Base-by-base conservation (phyloP, 1,140 invertebrate genomes). In the Aphidius gifuensis region DNA sequence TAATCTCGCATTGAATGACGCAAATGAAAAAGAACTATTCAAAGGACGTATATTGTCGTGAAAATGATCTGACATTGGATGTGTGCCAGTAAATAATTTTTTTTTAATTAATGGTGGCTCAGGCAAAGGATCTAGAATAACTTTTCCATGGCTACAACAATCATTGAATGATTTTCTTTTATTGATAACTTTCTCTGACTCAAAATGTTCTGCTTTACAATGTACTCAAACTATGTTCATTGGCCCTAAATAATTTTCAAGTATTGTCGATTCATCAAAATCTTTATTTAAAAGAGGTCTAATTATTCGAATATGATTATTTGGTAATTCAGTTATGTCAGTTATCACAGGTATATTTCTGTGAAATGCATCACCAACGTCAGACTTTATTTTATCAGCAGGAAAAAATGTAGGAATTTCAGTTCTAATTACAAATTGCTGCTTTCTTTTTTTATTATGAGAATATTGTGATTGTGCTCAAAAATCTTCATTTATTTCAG, bases 151-250 rank as follows among this genome's bases (percentile, higher is more conserved):
- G 21, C 47, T 49, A 49, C 47, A 49, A 16, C 47, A 49, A 59
- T 64, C 62, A 47, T 59, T 40, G 47, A 59, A 64, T 5, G 62
- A 64, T 54, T 59, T 54, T 7, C 50, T 2, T 55, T 57, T 64
- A 38, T 64, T 64, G 3, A 56, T 48, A 2, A 64, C 56, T 64
- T 59, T 59, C 21, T 53, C 47, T 9, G 56, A 58, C 6, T 23
- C 9, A 45, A 59, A 64, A 59, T 64, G 62, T 54, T 38, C 38
- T 16, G 62, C 62, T 16, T 54, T 54, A 47, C 61, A 63, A 44
- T 63, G 55, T 38, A 21, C 51, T 32, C 62, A 64, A n/a, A 59
- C n/a, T 40, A 49, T 42, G 54, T 32, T 59, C 62, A 64, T 64
- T 38, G 21, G 6, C 16, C 62, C 62, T 45, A 7, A 39, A 9